Conservation (phyloP, 2,797 vertebrate species). For the Argentina silus region DNA sequence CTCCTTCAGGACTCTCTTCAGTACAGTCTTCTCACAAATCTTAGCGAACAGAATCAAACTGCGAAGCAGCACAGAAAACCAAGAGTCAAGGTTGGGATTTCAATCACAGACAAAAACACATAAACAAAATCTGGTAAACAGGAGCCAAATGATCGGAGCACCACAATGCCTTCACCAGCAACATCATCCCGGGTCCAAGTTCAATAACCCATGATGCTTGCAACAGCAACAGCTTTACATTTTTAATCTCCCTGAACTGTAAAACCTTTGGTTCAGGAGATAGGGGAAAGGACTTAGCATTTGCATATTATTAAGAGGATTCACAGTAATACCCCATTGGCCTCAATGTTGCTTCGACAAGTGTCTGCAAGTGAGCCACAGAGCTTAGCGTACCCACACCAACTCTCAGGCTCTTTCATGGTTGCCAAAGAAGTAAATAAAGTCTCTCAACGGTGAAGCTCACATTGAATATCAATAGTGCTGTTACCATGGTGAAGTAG, state of each 20-base stretch:
- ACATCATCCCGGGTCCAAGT: background rate
- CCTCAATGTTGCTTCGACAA: constrained; percentile 70
- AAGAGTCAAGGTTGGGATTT: background rate
- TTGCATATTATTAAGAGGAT: constrained; percentile 77
- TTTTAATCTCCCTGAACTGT: constrained; percentile 65
- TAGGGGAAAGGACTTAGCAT: constrained; percentile 68
- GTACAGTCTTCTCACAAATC: constrained; percentile 98
- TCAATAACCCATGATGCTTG: constrained; percentile 48
- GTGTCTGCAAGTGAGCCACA: constrained; percentile 54
- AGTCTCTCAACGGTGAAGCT: background rate
- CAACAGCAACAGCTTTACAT: constrained; percentile 47
- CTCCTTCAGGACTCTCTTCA: constrained; percentile 96
- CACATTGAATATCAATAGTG: constrained; percentile 8
- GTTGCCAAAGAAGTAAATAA: constrained; percentile 46
- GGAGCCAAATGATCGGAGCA: background rate
- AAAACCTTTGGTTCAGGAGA: constrained; percentile 45
- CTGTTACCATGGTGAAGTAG: background rate
- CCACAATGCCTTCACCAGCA: background rate
- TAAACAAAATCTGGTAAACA: too few species aligned
- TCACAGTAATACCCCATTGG: constrained; percentile 72
- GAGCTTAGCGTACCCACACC: constrained; percentile 47
- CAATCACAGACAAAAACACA: background rate
- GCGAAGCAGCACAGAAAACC: constrained; percentile 29
- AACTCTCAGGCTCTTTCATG: constrained; percentile 38
- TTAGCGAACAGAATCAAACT: constrained; percentile 96